phyloP scores from a whole-genome alignment of 1,140 invertebrate species.

The Ylistrum balloti region DNA sequence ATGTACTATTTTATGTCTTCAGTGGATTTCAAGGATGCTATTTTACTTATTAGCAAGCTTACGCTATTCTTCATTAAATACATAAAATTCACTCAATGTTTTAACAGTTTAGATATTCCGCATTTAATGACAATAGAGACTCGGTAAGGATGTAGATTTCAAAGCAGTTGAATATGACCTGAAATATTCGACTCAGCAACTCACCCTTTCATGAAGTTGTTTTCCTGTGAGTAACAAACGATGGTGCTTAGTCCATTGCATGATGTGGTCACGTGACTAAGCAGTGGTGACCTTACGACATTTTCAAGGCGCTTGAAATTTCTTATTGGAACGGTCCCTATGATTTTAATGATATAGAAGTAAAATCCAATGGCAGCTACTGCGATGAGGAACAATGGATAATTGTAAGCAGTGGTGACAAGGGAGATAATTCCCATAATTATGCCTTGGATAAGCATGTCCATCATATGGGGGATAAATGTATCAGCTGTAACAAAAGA shows the following conservation, averaged over 20 bases:
- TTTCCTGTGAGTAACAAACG: conserved; percentile 84
- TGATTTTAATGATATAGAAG: conserved; percentile 57
- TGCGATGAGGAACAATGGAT: conserved; percentile 52
- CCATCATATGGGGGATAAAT: conserved; percentile 50
- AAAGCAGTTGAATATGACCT: no score
- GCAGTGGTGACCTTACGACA: conserved; percentile 85
- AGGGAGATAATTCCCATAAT: conserved; percentile 28
- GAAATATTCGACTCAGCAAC: not conserved
- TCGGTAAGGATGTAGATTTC: no score
- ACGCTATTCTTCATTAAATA: no score
- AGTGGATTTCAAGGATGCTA: no score
- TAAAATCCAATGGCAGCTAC: conserved; percentile 50
- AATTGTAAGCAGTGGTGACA: conserved; percentile 40
- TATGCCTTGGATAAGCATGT: conserved; percentile 43
- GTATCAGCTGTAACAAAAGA: conserved; percentile 52
- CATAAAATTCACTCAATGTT: no score
- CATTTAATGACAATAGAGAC: no score
- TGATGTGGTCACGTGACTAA: conserved; percentile 86
- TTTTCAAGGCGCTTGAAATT: conserved; percentile 87
- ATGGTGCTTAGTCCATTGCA: conserved; percentile 86
- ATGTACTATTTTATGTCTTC: no score
- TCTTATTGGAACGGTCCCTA: conserved; percentile 82
- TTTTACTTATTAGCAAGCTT: no score
- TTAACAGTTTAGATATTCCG: no score
- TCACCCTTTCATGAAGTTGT: conserved; percentile 75